Conservation (phyloP, 1,140 invertebrate species). For the Anagrus nilaparvatae region DNA sequence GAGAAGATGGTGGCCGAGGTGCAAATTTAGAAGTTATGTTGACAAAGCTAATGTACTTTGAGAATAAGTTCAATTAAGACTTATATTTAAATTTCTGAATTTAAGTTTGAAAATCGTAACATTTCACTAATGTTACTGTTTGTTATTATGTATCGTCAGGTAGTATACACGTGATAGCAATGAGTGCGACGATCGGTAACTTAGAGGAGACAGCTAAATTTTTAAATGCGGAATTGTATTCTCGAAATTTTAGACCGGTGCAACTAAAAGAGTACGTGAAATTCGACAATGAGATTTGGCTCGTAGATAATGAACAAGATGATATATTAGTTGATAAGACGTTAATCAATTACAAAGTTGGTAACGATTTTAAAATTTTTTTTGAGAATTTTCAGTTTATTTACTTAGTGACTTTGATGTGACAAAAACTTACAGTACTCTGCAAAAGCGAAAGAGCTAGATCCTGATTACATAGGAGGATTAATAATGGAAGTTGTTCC, state of each 20-base stretch:
- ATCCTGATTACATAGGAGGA: slow-evolving; percentile 73
- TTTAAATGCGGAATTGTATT: slow-evolving; percentile 71
- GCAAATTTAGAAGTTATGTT: slow-evolving; percentile 73
- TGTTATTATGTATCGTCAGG: slow-evolving; percentile 42
- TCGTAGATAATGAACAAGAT: slow-evolving; percentile 45
- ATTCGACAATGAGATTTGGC: slow-evolving; percentile 61
- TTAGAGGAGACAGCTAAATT: slow-evolving; percentile 67
- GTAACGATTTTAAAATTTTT: slow-evolving; percentile 13
- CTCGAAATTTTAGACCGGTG: slow-evolving; percentile 80
- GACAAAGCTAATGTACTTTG: slow-evolving; percentile 65
- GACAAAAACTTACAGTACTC: slow-evolving; percentile 51
- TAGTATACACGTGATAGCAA: slow-evolving; percentile 80
- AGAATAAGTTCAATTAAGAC: slow-evolving; percentile 48
- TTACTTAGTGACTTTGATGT: neutral
- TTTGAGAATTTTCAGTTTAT: slow-evolving; percentile 8
- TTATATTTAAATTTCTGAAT: slow-evolving; percentile 14
- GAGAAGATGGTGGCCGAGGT: slow-evolving; percentile 70
- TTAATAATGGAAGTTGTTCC: slow-evolving; percentile 80
- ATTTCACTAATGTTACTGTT: neutral
- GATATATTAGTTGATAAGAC: slow-evolving; percentile 33
- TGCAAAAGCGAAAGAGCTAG: slow-evolving; percentile 47
- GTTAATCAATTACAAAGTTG: slow-evolving; percentile 37
- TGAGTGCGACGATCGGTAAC: slow-evolving; percentile 96
- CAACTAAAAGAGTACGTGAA: slow-evolving; percentile 84
- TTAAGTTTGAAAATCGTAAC: slow-evolving; percentile 9